Conservation (phyloP, 2,888 invertebrate species). For the Ctenicera cuprea region DNA sequence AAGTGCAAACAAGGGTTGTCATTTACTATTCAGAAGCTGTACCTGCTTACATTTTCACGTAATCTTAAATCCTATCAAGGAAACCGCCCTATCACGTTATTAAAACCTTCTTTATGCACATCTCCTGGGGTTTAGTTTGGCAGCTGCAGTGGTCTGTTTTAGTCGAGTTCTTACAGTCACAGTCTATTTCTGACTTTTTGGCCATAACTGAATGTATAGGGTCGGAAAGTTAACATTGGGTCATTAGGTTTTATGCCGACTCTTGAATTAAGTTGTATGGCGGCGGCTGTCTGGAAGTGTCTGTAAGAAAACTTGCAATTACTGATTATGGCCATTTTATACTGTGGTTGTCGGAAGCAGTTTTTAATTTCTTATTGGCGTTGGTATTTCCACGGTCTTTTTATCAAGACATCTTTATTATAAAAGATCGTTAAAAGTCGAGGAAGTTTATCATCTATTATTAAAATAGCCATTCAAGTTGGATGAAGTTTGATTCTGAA, state of each 20-base stretch:
- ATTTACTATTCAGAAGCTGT: slow-evolving; percentile 34
- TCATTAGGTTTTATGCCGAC: slow-evolving; percentile 46
- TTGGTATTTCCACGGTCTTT: slow-evolving; percentile 9
- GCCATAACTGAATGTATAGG: slow-evolving; percentile 26
- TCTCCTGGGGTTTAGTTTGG: not conserved
- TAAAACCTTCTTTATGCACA: slow-evolving; percentile 8
- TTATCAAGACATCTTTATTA: slow-evolving; percentile 10
- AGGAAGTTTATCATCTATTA: not conserved
- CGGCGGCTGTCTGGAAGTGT: slow-evolving; percentile 45
- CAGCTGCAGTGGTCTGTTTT: slow-evolving; percentile 12
- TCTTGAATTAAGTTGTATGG: slow-evolving; percentile 41
- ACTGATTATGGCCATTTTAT: slow-evolving; percentile 36
- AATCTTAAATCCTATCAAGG: slow-evolving; percentile 21
- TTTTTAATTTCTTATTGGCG: slow-evolving; percentile 36
- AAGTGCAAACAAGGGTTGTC: slow-evolving; percentile 30
- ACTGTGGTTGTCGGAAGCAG: slow-evolving; percentile 13
- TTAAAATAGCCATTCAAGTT: too few species aligned
- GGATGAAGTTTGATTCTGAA: too few species aligned
- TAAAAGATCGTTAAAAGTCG: not conserved
- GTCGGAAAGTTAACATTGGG: slow-evolving; percentile 33
- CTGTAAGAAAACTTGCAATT: slow-evolving; percentile 41
- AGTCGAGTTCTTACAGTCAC: slow-evolving; percentile 1
- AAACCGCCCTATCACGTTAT: slow-evolving; percentile 13
- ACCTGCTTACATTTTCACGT: slow-evolving; percentile 10
- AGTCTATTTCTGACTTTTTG: slow-evolving; percentile 24